Evolutionary conservation across 1,140 invertebrate species (phyloP).

Genomic region (Penaeus indicus): DNA sequence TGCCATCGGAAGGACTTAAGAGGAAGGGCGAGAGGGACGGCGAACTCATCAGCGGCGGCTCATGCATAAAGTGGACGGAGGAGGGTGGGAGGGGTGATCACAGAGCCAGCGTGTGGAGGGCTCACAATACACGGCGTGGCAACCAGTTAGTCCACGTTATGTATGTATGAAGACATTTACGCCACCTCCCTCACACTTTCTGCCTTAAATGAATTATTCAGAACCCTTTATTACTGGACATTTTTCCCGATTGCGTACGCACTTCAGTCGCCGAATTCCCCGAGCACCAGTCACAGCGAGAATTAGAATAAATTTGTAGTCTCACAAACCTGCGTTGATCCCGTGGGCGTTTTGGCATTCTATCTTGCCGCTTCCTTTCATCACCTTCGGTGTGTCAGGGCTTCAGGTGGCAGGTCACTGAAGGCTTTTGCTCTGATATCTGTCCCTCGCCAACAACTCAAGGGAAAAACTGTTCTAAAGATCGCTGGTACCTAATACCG

Average conservation of each 20-base stretch:
- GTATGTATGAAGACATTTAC: slow-evolving; percentile 20
- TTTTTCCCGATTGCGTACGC: slow-evolving; percentile 33
- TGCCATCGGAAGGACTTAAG: slow-evolving; percentile 63
- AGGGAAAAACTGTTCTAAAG: too few relatives aligned
- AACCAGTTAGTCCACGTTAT: slow-evolving; percentile 43
- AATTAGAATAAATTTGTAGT: slow-evolving; percentile 55
- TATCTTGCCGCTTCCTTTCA: too few relatives aligned
- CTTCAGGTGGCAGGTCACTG: too few relatives aligned
- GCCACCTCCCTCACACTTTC: slow-evolving; percentile 26
- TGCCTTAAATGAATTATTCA: slow-evolving; percentile 59
- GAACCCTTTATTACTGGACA: slow-evolving; percentile 45
- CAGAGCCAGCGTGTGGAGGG: neutral
- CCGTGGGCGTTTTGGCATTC: too few relatives aligned
- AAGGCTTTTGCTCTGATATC: too few relatives aligned
- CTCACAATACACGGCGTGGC: neutral
- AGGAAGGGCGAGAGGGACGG: slow-evolving; percentile 40
- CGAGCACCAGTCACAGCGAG: slow-evolving; percentile 32
- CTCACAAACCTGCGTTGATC: too few relatives aligned
- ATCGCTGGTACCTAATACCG: too few relatives aligned
- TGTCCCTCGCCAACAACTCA: too few relatives aligned
- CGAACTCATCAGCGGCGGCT: slow-evolving; percentile 57
- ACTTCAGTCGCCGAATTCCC: slow-evolving; percentile 56
- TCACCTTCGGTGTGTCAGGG: too few relatives aligned
- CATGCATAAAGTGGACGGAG: slow-evolving; percentile 52
- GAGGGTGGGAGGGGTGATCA: neutral